A percentile compares a stretch with the other conserved stretches of the same genome.
Conservation (phyloP, 2,113 vertebrate genomes). For the Vireo altiloquus region DNA sequence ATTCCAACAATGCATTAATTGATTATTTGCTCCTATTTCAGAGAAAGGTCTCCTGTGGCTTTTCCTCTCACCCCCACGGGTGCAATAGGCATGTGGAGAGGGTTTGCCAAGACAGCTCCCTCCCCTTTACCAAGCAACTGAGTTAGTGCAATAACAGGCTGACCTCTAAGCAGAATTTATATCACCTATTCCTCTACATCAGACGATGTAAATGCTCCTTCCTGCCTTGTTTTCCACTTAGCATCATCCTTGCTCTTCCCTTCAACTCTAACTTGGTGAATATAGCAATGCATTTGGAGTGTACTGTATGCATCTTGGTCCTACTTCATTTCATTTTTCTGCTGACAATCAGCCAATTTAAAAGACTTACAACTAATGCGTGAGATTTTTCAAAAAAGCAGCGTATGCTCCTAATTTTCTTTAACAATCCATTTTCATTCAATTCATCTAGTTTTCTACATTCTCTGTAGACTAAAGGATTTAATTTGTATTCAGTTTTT, state of each 20-base stretch:
- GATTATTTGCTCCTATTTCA: background rate
- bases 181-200: background rate
- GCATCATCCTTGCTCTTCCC: background rate
- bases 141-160: background rate
- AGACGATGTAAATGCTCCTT: background rate
- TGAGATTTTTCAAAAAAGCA: conserved; percentile 9
- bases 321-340: background rate
- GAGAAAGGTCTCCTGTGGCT: background rate
- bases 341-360: background rate
- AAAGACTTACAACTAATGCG: conserved; percentile 31
- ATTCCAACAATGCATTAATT: background rate
- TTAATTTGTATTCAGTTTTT: conserved; percentile 41
- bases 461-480: conserved; percentile 13
- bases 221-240: background rate
- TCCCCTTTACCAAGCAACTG: background rate
- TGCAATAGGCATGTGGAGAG: background rate
- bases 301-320: background rate
- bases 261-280: background rate
- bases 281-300: background rate
- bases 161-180: background rate
- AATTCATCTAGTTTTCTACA: conserved; percentile 17
- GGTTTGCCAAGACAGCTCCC: background rate
- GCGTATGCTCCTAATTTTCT: conserved; percentile 40
- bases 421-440: conserved; percentile 47
- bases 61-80: background rate